Evolutionary conservation across 2,113 vertebrate species (phyloP), one percentile per base, ranked within the genome.

Genomic region (Chionomys nivalis): DNA sequence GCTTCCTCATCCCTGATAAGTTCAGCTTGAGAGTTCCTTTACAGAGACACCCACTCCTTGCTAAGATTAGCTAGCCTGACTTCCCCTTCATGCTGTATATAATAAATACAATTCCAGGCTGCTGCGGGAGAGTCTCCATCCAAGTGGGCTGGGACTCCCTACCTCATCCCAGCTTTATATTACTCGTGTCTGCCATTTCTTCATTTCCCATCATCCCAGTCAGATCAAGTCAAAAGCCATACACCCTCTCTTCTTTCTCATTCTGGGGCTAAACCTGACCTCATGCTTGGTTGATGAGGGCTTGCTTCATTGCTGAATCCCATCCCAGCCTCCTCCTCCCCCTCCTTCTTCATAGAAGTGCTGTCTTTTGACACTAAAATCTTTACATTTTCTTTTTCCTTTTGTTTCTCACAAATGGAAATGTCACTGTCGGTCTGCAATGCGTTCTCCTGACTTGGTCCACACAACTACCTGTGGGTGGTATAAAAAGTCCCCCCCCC

Each of bases 391-490:
- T 75, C 52, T 33, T 24, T 13, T 36, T 79, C 26, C 52, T 44
- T 14, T 9, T 28, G 26, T 73, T 70, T 28, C 19, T 83, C 61
- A 76, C 52, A 14, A 12, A 44, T 79, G 47, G 24, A 78, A 93
- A 66, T 13, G 13, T 7, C 0, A 0, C 10, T 21, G 14, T 36
- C 36, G 26, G 24, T 42, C 39, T 58, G 21, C 33, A 44, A 21
- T 26, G 28, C 2, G 1, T 21, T 42, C 19, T 72, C 55, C 73
- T 70, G 11, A 14, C 17, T 24, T n/a, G 12, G 0, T 31, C 36
- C 42, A 7, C 14, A 63, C 26, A 76, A 21, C 47, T 73, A 47
- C 68, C 47, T 12, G 0, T 0, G 0, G 49, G 7, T 44, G 4
- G 19, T 0, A 0, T 24, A 23, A 47, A 36, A 33, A 7, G 0